Conservation (phyloP, 1,140 invertebrate genomes). For the Paramacrobiotus metropolitanus region DNA sequence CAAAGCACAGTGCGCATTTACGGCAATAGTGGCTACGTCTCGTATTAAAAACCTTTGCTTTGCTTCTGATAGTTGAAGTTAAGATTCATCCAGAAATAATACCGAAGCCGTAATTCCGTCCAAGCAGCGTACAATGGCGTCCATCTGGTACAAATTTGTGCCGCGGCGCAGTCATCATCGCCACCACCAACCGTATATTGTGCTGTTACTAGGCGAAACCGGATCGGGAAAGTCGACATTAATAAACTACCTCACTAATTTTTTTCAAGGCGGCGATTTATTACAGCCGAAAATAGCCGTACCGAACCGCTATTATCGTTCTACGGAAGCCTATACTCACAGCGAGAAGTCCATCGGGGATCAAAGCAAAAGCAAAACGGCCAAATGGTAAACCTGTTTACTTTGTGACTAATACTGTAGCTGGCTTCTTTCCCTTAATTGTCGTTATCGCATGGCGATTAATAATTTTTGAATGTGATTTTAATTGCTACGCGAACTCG, state of each 20-base stretch:
- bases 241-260: conserved; percentile 13
- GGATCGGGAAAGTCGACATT: conserved; percentile 13
- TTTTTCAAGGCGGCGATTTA: conserved; percentile 8
- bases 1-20: too few relatives aligned
- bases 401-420: not conserved
- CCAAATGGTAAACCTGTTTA: not conserved
- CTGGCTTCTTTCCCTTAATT: not conserved
- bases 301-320: not conserved
- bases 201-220: conserved; percentile 12
- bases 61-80: too few relatives aligned
- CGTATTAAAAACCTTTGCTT: too few relatives aligned
- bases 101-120: too few relatives aligned
- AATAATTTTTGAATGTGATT: not conserved
- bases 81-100: too few relatives aligned
- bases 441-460: not conserved
- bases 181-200: too few relatives aligned
- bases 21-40: too few relatives aligned
- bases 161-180: too few relatives aligned
- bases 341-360: not conserved
- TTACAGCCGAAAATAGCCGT: conserved; percentile 9
- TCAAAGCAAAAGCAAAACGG: not conserved
- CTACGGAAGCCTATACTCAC: not conserved
- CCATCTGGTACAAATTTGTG: too few relatives aligned
- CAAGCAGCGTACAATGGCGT: too few relatives aligned
- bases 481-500: not conserved